Evolutionary conservation across 1,140 invertebrate genomes (phyloP).

Genomic region (Tetraneura akinire): DNA sequence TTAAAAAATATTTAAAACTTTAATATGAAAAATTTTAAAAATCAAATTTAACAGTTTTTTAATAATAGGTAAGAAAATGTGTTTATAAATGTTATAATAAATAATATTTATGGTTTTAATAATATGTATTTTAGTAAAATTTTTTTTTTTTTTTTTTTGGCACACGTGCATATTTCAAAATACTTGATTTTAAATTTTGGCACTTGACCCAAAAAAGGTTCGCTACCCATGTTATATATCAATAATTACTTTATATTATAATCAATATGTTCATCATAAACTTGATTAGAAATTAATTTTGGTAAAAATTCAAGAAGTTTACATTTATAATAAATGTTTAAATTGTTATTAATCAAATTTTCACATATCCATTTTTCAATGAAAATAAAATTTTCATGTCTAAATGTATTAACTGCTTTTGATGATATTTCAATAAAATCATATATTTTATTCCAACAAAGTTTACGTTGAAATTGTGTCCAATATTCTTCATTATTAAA

Average conservation of each 20-base stretch:
- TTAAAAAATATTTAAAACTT: too few species aligned
- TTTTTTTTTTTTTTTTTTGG: too few species aligned
- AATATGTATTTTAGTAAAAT: too few species aligned
- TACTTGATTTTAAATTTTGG: too few species aligned
- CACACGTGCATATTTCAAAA: too few species aligned
- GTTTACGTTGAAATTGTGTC: neutral
- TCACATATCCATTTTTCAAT: conserved; percentile 16
- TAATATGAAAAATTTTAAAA: too few species aligned
- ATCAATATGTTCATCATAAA: neutral
- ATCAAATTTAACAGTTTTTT: too few species aligned
- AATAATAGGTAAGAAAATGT: too few species aligned
- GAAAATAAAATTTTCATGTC: neutral
- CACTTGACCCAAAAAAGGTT: too few species aligned
- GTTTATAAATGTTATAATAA: too few species aligned
- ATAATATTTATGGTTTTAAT: too few species aligned
- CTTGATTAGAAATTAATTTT: conserved; percentile 3
- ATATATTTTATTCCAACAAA: conserved; percentile 18
- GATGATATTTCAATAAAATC: conserved; percentile 8
- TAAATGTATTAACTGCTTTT: neutral
- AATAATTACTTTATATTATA: neutral
- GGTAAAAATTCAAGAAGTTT: conserved; percentile 12
- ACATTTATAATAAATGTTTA: conserved; percentile 16
- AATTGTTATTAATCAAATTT: neutral
- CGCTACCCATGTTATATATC: too few species aligned
- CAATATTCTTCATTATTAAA: neutral